phyloP scores from a whole-genome alignment of 2,888 invertebrate genomes.

The Patella caerulea region DNA sequence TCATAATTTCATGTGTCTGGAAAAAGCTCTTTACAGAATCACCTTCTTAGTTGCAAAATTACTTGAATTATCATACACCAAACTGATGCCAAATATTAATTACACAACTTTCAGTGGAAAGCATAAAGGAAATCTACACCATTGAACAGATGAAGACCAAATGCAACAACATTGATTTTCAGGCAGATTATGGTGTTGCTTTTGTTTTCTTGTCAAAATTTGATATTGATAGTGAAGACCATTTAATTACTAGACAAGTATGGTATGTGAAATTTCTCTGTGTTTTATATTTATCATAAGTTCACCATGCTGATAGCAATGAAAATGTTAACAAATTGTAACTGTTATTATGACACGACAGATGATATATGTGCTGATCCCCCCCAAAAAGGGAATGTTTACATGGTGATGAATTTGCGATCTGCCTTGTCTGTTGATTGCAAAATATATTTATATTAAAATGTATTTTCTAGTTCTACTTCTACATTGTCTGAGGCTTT shows the following conservation, averaged over 20 bases:
- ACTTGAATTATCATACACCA: slow-evolving; percentile 19
- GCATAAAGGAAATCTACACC: slow-evolving; percentile 47
- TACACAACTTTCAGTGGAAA: slow-evolving; percentile 40
- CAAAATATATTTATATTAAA: too few relatives aligned
- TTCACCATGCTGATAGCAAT: background rate
- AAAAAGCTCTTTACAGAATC: too few relatives aligned
- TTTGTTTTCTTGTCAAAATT: slow-evolving; percentile 60
- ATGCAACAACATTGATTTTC: slow-evolving; percentile 24
- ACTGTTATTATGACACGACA: too few relatives aligned
- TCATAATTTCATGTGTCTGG: too few relatives aligned
- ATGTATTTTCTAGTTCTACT: too few relatives aligned
- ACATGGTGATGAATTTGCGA: too few relatives aligned
- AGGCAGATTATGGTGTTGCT: slow-evolving; percentile 48
- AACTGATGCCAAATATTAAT: slow-evolving; percentile 15
- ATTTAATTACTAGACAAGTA: slow-evolving; percentile 44
- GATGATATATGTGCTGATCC: too few relatives aligned
- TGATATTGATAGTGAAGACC: slow-evolving; percentile 59
- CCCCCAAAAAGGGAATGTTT: too few relatives aligned
- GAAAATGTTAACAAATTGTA: too few relatives aligned
- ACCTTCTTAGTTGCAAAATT: too few relatives aligned
- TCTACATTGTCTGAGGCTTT: too few relatives aligned
- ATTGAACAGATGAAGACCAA: slow-evolving; percentile 43
- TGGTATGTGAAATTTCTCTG: slow-evolving; percentile 46
- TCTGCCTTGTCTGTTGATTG: too few relatives aligned
- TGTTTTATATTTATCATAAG: background rate